Evolutionary conservation across 1,140 invertebrate species (phyloP).

Genomic region (Dinoponera quadriceps): DNA sequence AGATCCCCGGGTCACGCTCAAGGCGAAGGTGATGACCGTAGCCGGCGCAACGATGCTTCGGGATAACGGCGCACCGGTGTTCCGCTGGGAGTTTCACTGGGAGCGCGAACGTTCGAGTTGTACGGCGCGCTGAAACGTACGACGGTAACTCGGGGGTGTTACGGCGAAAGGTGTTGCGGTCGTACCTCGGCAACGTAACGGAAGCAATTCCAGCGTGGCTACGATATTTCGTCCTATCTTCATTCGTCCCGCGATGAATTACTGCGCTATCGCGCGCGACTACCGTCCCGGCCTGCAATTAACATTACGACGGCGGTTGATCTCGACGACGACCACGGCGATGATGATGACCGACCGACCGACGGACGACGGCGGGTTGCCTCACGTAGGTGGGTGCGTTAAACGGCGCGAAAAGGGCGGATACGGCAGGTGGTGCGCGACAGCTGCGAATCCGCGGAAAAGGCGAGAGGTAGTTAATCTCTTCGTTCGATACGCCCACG

Average conservation of each 20-base stretch:
- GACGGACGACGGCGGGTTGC: too few relatives aligned
- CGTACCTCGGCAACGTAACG: neutral
- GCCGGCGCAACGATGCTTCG: too few relatives aligned
- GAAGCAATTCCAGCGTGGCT: conserved; percentile 37
- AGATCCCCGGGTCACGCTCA: too few relatives aligned
- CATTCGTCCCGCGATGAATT: conserved; percentile 23
- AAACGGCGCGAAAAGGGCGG: conserved; percentile 79
- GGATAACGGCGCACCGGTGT: too few relatives aligned
- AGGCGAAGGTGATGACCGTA: too few relatives aligned
- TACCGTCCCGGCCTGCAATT: conserved; percentile 63
- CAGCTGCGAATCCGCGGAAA: conserved; percentile 79
- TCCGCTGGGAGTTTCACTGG: too few relatives aligned
- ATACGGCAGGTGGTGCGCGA: conserved; percentile 78
- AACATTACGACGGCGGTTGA: conserved; percentile 69
- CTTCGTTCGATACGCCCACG: conserved; percentile 75
- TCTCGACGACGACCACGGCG: conserved; percentile 46
- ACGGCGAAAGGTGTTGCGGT: conserved; percentile 7
- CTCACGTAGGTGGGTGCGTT: conserved; percentile 78
- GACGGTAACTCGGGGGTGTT: neutral
- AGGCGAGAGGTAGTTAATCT: conserved; percentile 74
- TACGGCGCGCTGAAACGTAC: too few relatives aligned
- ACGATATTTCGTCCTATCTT: conserved; percentile 15
- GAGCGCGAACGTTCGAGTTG: neutral
- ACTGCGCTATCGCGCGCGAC: conserved; percentile 58
- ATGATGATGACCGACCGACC: too few relatives aligned